Conservation (phyloP, 2,888 invertebrate species). For the Cosmopolites sordidus region DNA sequence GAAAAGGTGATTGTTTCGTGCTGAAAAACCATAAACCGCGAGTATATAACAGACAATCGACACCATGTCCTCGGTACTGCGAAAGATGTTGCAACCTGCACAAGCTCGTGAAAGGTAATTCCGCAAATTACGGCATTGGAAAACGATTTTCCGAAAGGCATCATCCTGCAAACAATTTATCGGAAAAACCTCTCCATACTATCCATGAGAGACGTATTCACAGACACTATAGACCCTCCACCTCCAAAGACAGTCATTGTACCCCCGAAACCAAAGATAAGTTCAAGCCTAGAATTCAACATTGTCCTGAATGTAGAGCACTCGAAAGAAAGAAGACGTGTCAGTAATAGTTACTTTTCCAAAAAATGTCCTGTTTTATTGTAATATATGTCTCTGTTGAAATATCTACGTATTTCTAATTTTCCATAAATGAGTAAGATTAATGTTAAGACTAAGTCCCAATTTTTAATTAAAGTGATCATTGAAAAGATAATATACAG, state of each 20-base stretch:
- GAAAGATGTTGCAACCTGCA: conserved; percentile 12
- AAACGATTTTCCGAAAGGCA: not conserved
- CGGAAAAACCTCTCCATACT: not conserved
- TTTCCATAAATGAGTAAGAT: no score
- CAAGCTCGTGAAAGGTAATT: not conserved
- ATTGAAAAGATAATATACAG: no score
- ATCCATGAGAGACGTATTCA: not conserved
- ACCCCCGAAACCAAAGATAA: not conserved
- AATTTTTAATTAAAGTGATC: no score
- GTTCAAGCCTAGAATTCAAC: not conserved
- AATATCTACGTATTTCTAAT: no score
- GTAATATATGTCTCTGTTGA: no score
- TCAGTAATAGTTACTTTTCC: not conserved
- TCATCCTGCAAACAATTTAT: not conserved
- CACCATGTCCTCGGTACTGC: conserved; percentile 25
- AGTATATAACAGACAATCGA: conserved; percentile 18
- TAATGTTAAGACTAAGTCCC: no score
- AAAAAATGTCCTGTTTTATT: no score
- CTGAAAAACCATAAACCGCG: conserved; percentile 25
- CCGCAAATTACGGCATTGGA: not conserved
- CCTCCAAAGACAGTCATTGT: not conserved
- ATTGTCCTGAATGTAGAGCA: conserved; percentile 4
- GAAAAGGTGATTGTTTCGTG: conserved; percentile 33
- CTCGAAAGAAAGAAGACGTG: not conserved
- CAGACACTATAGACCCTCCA: not conserved